Evolutionary conservation across 2,888 invertebrate species (phyloP).

Genomic region (Aphodius granarius): DNA sequence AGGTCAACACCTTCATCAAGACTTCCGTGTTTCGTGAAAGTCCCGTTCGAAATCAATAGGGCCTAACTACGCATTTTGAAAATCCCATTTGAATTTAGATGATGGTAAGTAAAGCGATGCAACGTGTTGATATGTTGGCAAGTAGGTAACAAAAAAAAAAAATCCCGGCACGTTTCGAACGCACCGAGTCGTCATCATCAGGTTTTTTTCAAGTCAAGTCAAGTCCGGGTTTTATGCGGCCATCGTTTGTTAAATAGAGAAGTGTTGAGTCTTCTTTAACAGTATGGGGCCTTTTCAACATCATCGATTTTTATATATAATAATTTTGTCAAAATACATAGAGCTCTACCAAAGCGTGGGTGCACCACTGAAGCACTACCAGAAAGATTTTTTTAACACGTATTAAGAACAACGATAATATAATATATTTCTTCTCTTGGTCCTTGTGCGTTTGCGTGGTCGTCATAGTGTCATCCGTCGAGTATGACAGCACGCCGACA

Average conservation of each 20-base stretch:
- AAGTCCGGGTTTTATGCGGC: conserved; percentile 25
- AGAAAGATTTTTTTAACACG: conserved; percentile 1
- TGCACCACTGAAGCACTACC: conserved; percentile 34
- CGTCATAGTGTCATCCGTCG: conserved; percentile 35
- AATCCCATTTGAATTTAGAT: conserved; percentile 22
- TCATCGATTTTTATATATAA: not conserved
- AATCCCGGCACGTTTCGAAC: conserved; percentile 14
- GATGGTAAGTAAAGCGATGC: not conserved
- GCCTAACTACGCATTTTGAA: conserved; percentile 46
- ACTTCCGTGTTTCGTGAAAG: conserved; percentile 29
- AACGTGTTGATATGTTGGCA: conserved; percentile 1
- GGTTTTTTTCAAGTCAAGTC: conserved; percentile 24
- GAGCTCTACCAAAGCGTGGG: conserved; percentile 25
- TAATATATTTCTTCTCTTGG: conserved; percentile 20
- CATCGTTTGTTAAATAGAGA: conserved; percentile 38
- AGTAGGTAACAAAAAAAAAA: not conserved
- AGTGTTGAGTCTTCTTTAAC: conserved; percentile 46
- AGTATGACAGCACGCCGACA: not conserved
- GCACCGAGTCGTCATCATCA: conserved; percentile 30
- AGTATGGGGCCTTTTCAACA: conserved; percentile 46
- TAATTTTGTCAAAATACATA: conserved; percentile 23
- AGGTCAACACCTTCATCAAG: conserved; percentile 32
- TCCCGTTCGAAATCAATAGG: conserved; percentile 45
- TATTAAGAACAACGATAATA: not conserved
- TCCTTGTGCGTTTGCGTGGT: conserved; percentile 34